Percentiles rank a stretch among this genome's conserved stretches.
These are phyloP conservation scores for Lagenorhynchus albirostris DNA, from an alignment of 2,113 vertebrate species.

Conservation along the genomic window DNA sequence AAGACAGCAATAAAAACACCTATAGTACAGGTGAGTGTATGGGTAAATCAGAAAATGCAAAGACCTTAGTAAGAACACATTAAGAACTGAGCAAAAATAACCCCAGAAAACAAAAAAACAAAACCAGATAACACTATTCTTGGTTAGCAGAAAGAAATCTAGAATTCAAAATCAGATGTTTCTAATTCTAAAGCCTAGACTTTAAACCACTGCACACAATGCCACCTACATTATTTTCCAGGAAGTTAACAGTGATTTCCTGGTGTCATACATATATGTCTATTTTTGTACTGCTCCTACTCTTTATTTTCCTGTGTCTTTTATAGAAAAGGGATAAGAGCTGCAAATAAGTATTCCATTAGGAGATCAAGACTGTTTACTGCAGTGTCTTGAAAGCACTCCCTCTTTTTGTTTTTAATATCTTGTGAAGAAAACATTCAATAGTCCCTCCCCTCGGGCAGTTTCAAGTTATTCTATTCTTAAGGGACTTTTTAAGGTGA, in stretches of 20 bases:
- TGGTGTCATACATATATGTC: neutral
- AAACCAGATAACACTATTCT: neutral
- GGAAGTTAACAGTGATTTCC: neutral
- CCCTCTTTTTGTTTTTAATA: constrained; percentile 19
- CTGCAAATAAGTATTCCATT: constrained; percentile 55
- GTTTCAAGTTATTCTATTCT: constrained; percentile 52
- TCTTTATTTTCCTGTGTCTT: constrained; percentile 1
- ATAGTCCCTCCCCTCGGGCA: constrained; percentile 35
- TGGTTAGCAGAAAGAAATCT: neutral
- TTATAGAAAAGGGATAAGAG: constrained; percentile 3
- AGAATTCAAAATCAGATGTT: neutral
- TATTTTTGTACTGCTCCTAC: neutral
- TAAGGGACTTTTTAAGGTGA: constrained; percentile 56
- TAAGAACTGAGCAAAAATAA: neutral
- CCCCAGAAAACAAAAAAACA: neutral
- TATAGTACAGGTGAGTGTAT: neutral
- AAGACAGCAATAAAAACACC: neutral
- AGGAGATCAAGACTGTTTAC: constrained; percentile 22
- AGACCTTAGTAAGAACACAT: neutral
- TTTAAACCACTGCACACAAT: neutral
- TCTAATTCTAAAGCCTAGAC: neutral
- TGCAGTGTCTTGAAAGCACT: neutral
- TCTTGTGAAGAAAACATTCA: constrained; percentile 57
- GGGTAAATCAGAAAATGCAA: neutral
- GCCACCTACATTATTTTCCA: neutral